These are phyloP conservation scores for Periophthalmus magnuspinnatus DNA, from an alignment of 2,797 vertebrate genomes.

Conservation along the genomic window DNA sequence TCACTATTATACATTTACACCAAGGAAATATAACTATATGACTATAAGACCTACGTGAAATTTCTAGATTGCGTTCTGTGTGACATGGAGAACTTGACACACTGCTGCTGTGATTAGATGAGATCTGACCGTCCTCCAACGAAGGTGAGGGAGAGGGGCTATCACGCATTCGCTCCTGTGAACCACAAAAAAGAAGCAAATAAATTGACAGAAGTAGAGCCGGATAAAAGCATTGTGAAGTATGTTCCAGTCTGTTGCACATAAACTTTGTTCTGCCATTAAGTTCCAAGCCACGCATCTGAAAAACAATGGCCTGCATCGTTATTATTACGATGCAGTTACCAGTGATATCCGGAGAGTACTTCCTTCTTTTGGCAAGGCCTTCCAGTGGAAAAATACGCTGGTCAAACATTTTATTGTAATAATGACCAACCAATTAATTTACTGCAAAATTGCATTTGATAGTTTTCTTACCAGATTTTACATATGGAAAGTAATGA, in stretches of 20 bases:
- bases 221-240: not conserved
- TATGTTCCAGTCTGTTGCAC: not conserved
- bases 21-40: too few species aligned
- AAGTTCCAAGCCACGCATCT: constrained; percentile 12
- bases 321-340: constrained; percentile 32
- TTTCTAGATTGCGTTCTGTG: constrained; percentile 79
- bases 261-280: constrained; percentile 12
- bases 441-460: too few species aligned
- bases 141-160: constrained; percentile 95
- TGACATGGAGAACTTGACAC: constrained; percentile 93
- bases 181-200: constrained; percentile 3
- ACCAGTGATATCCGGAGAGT: constrained; percentile 21
- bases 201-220: not conserved
- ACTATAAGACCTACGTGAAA: constrained; percentile 50
- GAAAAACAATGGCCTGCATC: constrained; percentile 47
- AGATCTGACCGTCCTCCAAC: constrained; percentile 91
- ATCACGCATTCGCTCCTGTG: constrained; percentile 89
- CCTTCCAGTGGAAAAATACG: constrained; percentile 24
- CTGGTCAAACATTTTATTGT: constrained; percentile 10
- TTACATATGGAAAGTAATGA: too few species aligned
- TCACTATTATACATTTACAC: not conserved
- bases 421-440: constrained; percentile 8
- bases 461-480: too few species aligned
- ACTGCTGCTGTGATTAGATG: constrained; percentile 95
- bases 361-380: constrained; percentile 42